Evolutionary conservation across 92 coral and sea anemone species (phyloP).

Genomic region (Epizoanthus ramosus): DNA sequence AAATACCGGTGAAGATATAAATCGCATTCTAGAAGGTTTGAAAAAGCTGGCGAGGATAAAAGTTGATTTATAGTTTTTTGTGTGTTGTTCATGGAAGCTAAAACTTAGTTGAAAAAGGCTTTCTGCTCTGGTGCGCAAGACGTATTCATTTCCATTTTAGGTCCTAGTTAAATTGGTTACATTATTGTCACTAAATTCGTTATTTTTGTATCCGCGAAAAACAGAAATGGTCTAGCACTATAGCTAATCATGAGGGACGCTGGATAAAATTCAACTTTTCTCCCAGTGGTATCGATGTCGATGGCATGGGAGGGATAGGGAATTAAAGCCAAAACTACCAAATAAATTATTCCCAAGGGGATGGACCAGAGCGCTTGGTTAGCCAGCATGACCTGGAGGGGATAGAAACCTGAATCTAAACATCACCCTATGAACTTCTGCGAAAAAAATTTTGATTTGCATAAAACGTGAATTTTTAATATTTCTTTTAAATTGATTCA

Average conservation of each 20-base stretch:
- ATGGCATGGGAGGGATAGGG: not conserved
- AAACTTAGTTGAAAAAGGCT: constrained; percentile 9
- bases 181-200: constrained; percentile 17
- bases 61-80: constrained; percentile 16
- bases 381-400: not conserved
- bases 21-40: constrained; percentile 43
- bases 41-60: constrained; percentile 15
- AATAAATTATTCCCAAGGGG: not conserved
- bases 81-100: constrained; percentile 8
- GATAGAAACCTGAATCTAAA: too few relatives aligned
- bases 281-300: constrained; percentile 37
- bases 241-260: constrained; percentile 44
- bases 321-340: not conserved
- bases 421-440: too few relatives aligned
- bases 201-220: constrained; percentile 34
- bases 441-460: too few relatives aligned
- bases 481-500: too few relatives aligned
- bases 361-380: not conserved
- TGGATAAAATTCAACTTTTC: constrained; percentile 26
- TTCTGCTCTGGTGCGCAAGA: constrained; percentile 14
- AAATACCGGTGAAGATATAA: constrained; percentile 32
- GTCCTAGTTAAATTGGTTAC: not conserved
- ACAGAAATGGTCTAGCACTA: constrained; percentile 28
- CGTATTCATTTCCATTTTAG: not conserved
- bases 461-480: too few relatives aligned